phyloP scores from a whole-genome alignment of 23 tunicate genomes.

The Corella eumyota region DNA sequence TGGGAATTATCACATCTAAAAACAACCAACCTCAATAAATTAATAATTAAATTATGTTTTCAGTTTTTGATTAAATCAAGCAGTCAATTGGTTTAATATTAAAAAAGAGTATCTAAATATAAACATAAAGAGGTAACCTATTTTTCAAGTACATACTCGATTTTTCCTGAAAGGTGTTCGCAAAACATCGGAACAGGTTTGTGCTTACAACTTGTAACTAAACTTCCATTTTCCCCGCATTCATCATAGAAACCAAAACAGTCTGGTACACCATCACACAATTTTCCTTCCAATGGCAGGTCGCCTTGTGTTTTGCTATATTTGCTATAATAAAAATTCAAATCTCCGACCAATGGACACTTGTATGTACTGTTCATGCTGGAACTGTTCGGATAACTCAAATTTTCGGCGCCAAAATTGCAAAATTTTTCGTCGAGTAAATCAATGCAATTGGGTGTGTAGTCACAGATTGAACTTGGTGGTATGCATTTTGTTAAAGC shows the following conservation, averaged over 20 bases:
- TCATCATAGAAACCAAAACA: constrained; percentile 42
- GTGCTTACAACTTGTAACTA: too few relatives aligned
- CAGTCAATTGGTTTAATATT: neutral
- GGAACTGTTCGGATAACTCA: neutral
- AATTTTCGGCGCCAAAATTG: too few relatives aligned
- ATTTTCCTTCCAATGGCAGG: constrained; percentile 5
- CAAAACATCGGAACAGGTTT: constrained; percentile 34
- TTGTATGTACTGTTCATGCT: neutral
- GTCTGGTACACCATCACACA: constrained; percentile 46
- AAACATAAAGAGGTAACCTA: neutral
- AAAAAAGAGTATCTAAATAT: neutral
- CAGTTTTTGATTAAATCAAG: neutral
- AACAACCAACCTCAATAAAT: neutral
- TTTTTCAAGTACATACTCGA: neutral
- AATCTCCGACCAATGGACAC: constrained; percentile 9
- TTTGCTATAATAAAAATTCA: neutral
- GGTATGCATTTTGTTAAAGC: neutral
- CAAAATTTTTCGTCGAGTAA: constrained; percentile 29
- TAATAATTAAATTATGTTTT: constrained; percentile 2
- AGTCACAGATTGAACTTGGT: constrained; percentile 9
- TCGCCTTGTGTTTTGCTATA: too few relatives aligned
- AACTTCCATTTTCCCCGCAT: constrained; percentile 19
- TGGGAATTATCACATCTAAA: constrained; percentile 5
- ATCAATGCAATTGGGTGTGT: constrained; percentile 9
- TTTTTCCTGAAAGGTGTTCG: constrained; percentile 11